Conservation (phyloP, 2,888 invertebrate species). For the Pyralis farinalis region DNA sequence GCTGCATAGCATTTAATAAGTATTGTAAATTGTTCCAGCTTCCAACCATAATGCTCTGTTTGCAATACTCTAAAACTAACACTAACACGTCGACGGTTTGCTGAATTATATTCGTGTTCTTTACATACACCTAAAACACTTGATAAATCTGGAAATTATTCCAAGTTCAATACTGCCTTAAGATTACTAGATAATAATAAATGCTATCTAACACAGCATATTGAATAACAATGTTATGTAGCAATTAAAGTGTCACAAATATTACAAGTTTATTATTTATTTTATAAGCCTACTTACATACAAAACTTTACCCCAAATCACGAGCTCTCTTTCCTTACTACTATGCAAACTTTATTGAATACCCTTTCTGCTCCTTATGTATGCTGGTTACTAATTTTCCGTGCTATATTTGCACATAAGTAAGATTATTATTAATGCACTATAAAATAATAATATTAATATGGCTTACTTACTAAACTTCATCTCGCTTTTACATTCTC, state of each 20-base stretch:
- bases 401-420: no score
- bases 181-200: not conserved
- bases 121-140: slow-evolving; percentile 9
- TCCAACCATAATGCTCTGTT: slow-evolving; percentile 67
- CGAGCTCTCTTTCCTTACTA: slow-evolving; percentile 4
- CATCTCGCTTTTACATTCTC: no score
- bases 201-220: no score
- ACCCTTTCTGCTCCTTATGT: not conserved
- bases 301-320: not conserved
- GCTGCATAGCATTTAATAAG: slow-evolving; percentile 17
- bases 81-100: slow-evolving; percentile 69
- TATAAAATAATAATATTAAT: no score
- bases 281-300: no score
- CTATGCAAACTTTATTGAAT: not conserved
- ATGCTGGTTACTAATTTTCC: no score
- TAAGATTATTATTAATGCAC: no score
- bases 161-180: not conserved
- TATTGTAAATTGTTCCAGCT: slow-evolving; percentile 65
- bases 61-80: slow-evolving; percentile 33
- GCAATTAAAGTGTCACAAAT: not conserved
- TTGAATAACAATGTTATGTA: not conserved
- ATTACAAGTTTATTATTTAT: not conserved
- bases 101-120: slow-evolving; percentile 46
- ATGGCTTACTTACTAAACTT: no score
- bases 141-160: not conserved